A percentile compares a stretch with the other conserved stretches of the same genome.
Conservation (phyloP, 2,797 vertebrate genomes). For the Falco rusticolus region DNA sequence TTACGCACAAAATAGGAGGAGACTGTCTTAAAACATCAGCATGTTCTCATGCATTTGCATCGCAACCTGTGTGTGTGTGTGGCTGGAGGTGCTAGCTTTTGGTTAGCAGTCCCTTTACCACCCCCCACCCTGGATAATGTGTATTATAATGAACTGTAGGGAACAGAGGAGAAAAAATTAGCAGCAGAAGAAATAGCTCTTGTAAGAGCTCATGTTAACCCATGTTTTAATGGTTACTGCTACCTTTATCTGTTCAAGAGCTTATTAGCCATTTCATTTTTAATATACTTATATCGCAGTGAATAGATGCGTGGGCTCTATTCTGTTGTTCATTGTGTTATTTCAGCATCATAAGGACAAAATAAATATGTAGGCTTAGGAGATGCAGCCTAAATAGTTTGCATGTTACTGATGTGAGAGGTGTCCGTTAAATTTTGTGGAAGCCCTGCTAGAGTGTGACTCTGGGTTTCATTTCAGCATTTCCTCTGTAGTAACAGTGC, state of each 20-base stretch:
- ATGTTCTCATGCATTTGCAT: background rate
- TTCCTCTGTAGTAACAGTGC: conserved; percentile 17
- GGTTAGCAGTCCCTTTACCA: background rate
- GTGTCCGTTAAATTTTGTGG: background rate
- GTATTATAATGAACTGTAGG: background rate
- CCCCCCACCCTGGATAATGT: background rate
- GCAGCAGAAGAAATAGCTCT: background rate
- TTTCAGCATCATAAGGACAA: background rate
- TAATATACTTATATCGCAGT: background rate
- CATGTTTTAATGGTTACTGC: background rate
- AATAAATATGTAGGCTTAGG: background rate
- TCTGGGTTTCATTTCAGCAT: background rate
- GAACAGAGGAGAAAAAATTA: background rate
- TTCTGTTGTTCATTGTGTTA: background rate
- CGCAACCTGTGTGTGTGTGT: background rate
- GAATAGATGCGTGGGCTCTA: background rate
- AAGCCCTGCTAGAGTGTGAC: background rate
- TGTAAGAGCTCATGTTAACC: background rate
- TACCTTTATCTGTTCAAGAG: background rate
- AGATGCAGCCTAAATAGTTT: background rate
- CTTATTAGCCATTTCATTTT: background rate
- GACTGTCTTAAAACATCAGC: background rate
- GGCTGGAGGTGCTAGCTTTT: background rate
- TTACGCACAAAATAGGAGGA: background rate
- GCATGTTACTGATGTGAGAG: background rate